A percentile compares a stretch with the other conserved stretches of the same genome.
Evolutionary conservation across 2,113 vertebrate genomes (phyloP).

Genomic region (Leptobrachium ailaonicum): DNA sequence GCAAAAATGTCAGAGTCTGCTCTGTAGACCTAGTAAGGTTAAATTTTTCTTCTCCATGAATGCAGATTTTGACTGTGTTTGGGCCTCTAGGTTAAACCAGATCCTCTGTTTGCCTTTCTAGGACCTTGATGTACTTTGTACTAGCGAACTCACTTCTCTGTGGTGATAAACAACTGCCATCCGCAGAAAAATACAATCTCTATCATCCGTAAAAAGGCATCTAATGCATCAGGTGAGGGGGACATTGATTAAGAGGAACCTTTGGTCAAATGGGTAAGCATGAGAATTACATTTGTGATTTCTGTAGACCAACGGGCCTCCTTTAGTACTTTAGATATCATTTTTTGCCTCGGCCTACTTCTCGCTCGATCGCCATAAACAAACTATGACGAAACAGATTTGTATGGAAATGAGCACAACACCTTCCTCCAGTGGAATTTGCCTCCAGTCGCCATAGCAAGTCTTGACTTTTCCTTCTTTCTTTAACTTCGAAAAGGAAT

Average conservation of each 20-base stretch:
- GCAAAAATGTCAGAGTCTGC: constrained; percentile 33
- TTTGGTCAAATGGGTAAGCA: constrained; percentile 9
- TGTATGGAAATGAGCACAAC: neutral
- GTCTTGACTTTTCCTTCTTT: neutral
- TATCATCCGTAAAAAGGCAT: constrained; percentile 17
- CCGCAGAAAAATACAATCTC: constrained; percentile 20
- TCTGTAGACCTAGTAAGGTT: constrained; percentile 39
- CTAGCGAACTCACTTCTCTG: constrained; percentile 4
- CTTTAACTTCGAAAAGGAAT: too few relatives aligned
- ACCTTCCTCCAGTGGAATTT: neutral
- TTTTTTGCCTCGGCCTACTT: neutral
- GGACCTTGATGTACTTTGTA: neutral
- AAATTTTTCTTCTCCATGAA: constrained; percentile 23
- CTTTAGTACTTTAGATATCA: neutral
- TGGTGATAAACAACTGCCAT: constrained; percentile 11
- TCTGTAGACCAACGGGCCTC: neutral
- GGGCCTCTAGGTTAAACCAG: constrained; percentile 36
- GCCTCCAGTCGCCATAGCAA: neutral
- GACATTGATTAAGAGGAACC: constrained; percentile 18
- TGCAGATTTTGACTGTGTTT: constrained; percentile 8
- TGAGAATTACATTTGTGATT: neutral
- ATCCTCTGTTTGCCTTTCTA: constrained; percentile 30
- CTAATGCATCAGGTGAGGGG: neutral
- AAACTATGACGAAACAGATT: neutral
- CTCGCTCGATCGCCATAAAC: neutral